Evolutionary conservation across 2,113 vertebrate genomes (phyloP), one percentile per base, ranked within the genome.

Genomic region (Porphyrio hochstetteri): DNA sequence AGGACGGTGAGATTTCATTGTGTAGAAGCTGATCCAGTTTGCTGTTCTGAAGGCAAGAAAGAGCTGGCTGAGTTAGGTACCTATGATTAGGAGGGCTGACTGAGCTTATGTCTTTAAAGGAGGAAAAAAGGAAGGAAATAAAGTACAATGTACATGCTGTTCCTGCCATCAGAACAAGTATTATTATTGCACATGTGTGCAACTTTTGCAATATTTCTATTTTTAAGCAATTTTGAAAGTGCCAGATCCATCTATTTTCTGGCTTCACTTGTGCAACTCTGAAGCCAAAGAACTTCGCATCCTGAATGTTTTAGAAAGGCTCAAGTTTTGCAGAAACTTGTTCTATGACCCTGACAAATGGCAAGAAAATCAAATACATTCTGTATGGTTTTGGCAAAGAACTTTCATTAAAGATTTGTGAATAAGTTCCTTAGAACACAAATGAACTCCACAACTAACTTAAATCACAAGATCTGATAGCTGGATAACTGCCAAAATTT

Each of bases 181-280:
- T 23, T 65, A 88, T 81, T 95, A 96, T 95, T 96, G 92, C 96
- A 94, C 76, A 80, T 69, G 92, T 83, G 68, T 77, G 77, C 92
- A 95, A 85, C 59, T 96, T 96, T 44, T 89, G 21, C 80, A 92
- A 94, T 96, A 90, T 85, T 96, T 89, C 84, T 94, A 92, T 94
- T 97, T 97, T 96, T 96, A 93, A 88, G 68, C 84, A 65, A n/a
- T 96, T 94, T 90, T 86, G 65, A 71, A 95, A 94, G 82, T 92
- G 84, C 79, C 92, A 95, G 91, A 59, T 90, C 72, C 71, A 95
- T 95, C 90, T 95, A 61, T 90, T 95, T 96, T 89, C 72, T 95
- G 96, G 96, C 95, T 97, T 85, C 57, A 60, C 20, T 94, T 0
- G 0, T 60, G 25, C 17, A 82, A 59, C 5, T 79, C 69, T 75